Conservation (phyloP, 2,113 vertebrate genomes). For the Eleginops maclovinus region DNA sequence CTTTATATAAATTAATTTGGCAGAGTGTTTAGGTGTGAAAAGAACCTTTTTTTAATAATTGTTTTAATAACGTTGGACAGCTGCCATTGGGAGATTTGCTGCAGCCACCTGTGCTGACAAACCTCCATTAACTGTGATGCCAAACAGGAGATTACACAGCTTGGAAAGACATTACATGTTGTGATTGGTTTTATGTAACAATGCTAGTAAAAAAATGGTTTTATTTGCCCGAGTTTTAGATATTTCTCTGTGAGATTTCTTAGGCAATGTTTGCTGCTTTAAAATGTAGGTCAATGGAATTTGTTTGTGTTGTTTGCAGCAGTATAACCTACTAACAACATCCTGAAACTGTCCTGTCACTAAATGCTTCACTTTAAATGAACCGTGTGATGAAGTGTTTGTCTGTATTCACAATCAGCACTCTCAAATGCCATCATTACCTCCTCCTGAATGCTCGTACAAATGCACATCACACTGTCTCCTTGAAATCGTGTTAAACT, state of each 20-base stretch:
- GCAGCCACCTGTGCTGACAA: slow-evolving; percentile 15
- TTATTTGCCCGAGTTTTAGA: too few relatives aligned
- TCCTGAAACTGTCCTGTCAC: not conserved
- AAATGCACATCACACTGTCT: not conserved
- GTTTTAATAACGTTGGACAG: not conserved
- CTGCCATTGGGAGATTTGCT: not conserved
- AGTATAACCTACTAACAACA: not conserved
- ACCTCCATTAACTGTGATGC: not conserved
- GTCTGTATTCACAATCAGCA: too few relatives aligned
- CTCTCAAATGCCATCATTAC: too few relatives aligned
- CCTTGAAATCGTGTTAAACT: not conserved
- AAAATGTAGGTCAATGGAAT: not conserved
- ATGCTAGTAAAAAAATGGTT: not conserved
- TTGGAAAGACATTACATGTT: not conserved
- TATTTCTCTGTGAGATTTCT: not conserved
- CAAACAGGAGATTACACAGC: not conserved
- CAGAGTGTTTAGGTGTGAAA: not conserved
- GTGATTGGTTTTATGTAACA: not conserved
- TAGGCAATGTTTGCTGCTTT: not conserved
- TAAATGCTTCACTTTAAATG: not conserved
- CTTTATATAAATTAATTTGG: not conserved
- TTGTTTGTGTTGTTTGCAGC: not conserved
- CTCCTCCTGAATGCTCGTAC: not conserved
- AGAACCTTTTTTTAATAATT: not conserved
- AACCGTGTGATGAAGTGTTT: too few relatives aligned